phyloP scores from a whole-genome alignment of 2,113 vertebrate genomes.

The Elephas maximus region DNA sequence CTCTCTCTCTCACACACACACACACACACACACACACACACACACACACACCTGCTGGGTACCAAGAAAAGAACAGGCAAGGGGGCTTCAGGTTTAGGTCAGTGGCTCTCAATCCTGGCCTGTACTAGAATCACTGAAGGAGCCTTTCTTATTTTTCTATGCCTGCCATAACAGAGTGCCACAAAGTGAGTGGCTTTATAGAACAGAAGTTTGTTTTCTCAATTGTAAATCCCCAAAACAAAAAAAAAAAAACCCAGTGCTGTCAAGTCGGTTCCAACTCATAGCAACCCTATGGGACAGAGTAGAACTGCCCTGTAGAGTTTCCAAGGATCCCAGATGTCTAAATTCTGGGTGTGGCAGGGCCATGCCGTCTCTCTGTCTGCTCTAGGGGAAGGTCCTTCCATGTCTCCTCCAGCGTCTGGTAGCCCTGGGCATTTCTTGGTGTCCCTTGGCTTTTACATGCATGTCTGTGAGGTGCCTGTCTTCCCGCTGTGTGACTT shows the following conservation, averaged over 20 bases:
- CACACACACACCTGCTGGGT: rapidly evolving
- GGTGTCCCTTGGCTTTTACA: neutral
- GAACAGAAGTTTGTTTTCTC: neutral
- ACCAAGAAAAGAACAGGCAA: neutral
- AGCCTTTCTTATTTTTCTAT: neutral
- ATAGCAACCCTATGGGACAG: no score
- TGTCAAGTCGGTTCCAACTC: no score
- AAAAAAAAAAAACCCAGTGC: no score
- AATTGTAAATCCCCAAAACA: neutral
- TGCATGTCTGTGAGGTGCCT: neutral
- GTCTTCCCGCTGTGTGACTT: neutral
- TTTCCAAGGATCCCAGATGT: neutral
- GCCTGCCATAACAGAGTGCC: neutral
- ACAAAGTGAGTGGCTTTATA: neutral
- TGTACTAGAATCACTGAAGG: neutral
- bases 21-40: no score
- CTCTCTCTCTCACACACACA: no score
- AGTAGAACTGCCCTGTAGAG: no score
- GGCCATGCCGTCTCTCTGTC: neutral
- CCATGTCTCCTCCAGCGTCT: neutral
- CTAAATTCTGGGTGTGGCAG: no score
- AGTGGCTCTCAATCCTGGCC: neutral
- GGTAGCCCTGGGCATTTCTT: neutral
- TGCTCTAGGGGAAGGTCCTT: neutral
- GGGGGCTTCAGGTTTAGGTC: neutral